Evolutionary conservation across 64 coral and sea anemone genomes (phyloP).

Genomic region (Pachyseris speciosa): DNA sequence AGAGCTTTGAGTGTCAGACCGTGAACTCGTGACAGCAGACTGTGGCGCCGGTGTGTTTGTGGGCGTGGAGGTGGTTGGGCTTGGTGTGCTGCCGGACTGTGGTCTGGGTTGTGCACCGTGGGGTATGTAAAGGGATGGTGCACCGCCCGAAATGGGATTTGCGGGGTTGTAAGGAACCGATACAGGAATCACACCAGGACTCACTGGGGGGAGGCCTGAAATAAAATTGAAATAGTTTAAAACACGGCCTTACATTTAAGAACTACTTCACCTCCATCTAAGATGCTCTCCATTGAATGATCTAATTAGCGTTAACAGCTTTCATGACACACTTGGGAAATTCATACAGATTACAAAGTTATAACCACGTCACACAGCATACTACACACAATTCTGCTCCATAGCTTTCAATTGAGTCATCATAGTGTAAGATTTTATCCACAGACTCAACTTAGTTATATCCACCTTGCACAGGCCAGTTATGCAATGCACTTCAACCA

Average conservation of each 20-base stretch:
- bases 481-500: too few relatives aligned
- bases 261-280: neutral
- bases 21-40: conserved; percentile 39
- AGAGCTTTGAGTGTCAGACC: conserved; percentile 62
- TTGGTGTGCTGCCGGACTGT: conserved; percentile 19
- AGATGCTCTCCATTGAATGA: too few relatives aligned
- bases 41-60: conserved; percentile 61
- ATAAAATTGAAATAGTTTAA: neutral
- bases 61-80: conserved; percentile 87
- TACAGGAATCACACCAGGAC: conserved; percentile 84
- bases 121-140: conserved; percentile 69
- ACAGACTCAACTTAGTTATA: neutral
- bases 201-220: conserved; percentile 68
- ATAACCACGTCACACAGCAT: neutral
- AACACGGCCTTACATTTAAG: neutral
- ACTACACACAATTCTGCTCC: neutral
- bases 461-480: too few relatives aligned
- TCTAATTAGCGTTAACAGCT: neutral
- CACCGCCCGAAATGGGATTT: conserved; percentile 37
- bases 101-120: neutral
- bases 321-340: neutral
- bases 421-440: neutral
- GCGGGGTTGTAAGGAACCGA: conserved; percentile 89
- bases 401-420: neutral
- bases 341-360: neutral